Evolutionary conservation across 2,113 vertebrate genomes (phyloP).

Genomic region (Pycnonotus jocosus): DNA sequence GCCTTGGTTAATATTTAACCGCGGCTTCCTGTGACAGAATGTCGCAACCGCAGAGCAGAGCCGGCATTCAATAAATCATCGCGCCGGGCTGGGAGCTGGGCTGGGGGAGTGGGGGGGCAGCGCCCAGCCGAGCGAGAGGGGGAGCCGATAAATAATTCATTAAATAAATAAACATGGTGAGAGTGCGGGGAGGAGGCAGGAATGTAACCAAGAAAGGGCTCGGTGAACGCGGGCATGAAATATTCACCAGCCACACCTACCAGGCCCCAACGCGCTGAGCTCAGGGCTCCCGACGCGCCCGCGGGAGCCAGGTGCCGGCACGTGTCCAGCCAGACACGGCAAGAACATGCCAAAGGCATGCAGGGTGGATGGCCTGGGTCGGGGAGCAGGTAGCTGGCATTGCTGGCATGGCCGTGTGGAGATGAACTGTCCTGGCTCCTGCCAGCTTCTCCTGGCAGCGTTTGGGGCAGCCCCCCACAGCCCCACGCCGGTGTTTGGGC

Average conservation of each 20-base stretch:
- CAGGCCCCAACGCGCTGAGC: neutral
- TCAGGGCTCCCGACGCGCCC: neutral
- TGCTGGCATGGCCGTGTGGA: accelerated
- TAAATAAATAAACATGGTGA: slow-evolving; percentile 78
- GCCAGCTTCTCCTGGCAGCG: neutral
- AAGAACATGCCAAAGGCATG: neutral
- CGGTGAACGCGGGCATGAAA: slow-evolving; percentile 55
- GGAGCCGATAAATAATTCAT: slow-evolving; percentile 77
- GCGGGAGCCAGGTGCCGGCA: neutral
- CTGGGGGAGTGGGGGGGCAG: neutral
- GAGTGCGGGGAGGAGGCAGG: slow-evolving; percentile 17
- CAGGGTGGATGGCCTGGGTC: neutral
- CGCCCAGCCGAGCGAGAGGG: slow-evolving; percentile 33
- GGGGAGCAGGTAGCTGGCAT: neutral
- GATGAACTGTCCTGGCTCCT: neutral
- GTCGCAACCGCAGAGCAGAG: slow-evolving; percentile 55
- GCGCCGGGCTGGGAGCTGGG: neutral
- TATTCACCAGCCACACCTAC: slow-evolving; percentile 54
- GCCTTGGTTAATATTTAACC: slow-evolving; percentile 47
- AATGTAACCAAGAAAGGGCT: slow-evolving; percentile 43
- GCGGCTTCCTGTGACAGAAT: slow-evolving; percentile 44
- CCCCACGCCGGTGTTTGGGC: accelerated
- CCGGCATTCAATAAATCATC: slow-evolving; percentile 70
- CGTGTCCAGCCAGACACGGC: neutral
- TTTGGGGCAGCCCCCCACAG: neutral